phyloP scores from a whole-genome alignment of 2,797 vertebrate species.

The Atherinosoma microstoma region DNA sequence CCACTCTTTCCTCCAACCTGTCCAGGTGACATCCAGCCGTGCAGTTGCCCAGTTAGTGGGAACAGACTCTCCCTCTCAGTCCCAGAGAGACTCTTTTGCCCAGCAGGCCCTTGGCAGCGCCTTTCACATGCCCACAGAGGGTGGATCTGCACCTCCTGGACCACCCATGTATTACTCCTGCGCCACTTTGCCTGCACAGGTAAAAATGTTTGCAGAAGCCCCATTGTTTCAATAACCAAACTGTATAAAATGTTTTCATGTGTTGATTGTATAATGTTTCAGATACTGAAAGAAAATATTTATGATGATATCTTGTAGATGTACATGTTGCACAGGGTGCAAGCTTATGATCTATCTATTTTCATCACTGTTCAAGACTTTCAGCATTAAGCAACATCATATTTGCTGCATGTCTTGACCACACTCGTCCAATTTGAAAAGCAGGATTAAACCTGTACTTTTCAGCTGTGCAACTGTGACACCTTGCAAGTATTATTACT shows the following conservation, averaged over 20 bases:
- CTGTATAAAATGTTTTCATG: neutral
- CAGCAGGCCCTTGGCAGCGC: slow-evolving; percentile 92
- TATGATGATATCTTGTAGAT: neutral
- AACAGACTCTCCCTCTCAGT: slow-evolving; percentile 84
- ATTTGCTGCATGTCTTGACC: neutral
- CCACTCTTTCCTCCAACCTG: slow-evolving; percentile 13
- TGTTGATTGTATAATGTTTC: neutral
- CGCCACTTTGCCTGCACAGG: slow-evolving; percentile 93
- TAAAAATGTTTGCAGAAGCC: slow-evolving; percentile 40
- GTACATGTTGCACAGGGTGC: neutral
- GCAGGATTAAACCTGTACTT: neutral
- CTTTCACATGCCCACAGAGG: slow-evolving; percentile 93
- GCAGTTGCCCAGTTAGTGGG: slow-evolving; percentile 87
- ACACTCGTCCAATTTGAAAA: slow-evolving; percentile 12
- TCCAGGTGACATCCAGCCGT: slow-evolving; percentile 89
- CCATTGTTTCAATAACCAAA: slow-evolving; percentile 10
- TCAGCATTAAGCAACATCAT: neutral
- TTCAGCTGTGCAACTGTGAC: neutral
- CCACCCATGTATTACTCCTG: slow-evolving; percentile 92
- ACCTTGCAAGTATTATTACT: slow-evolving; percentile 22
- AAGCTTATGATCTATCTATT: neutral
- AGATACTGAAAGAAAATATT: neutral
- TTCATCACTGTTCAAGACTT: neutral
- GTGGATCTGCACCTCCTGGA: slow-evolving; percentile 74
- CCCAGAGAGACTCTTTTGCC: slow-evolving; percentile 91